These are phyloP conservation scores for Stenichneumon culpator DNA, from an alignment of 2,888 invertebrate genomes.

Conservation along the genomic window DNA sequence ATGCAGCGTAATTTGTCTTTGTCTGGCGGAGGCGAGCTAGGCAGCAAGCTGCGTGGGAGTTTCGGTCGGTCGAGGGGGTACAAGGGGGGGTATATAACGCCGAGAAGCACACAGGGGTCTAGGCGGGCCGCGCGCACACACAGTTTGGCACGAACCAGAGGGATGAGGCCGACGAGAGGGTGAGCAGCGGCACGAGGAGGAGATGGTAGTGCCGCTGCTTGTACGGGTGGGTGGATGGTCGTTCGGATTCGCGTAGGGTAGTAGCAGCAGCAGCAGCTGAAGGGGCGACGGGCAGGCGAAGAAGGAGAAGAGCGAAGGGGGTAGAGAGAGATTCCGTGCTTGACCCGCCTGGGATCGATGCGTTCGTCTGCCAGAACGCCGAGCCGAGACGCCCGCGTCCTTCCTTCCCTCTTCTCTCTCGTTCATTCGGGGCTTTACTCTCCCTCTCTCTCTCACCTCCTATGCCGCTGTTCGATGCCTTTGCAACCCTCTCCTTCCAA, in stretches of 20 bases:
- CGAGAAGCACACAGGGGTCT: slow-evolving; percentile 59
- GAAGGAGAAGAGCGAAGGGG: slow-evolving; percentile 70
- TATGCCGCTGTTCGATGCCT: slow-evolving; percentile 52
- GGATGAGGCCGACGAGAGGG: slow-evolving; percentile 63
- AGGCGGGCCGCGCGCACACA: slow-evolving; percentile 66
- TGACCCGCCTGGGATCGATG: slow-evolving; percentile 85
- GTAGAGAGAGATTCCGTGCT: slow-evolving; percentile 83
- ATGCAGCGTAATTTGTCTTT: slow-evolving; percentile 85
- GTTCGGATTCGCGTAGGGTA: slow-evolving; percentile 67
- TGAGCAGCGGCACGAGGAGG: slow-evolving; percentile 37
- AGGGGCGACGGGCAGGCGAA: slow-evolving; percentile 61
- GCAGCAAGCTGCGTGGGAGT: slow-evolving; percentile 75
- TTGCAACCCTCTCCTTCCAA: slow-evolving; percentile 52
- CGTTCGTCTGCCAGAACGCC: slow-evolving; percentile 85
- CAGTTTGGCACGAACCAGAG: slow-evolving; percentile 67
- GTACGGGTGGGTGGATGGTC: slow-evolving; percentile 63
- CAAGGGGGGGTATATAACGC: slow-evolving; percentile 66
- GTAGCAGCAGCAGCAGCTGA: slow-evolving; percentile 61
- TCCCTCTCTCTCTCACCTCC: slow-evolving; percentile 59
- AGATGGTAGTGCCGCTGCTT: slow-evolving; percentile 62
- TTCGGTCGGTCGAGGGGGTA: slow-evolving; percentile 64
- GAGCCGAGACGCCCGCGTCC: slow-evolving; percentile 83
- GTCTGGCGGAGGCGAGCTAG: slow-evolving; percentile 83
- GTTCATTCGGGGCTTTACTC: slow-evolving; percentile 48
- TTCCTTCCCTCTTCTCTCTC: slow-evolving; percentile 77